Evolutionary conservation across 1,140 invertebrate genomes (phyloP).

Genomic region (Planococcus citri): DNA sequence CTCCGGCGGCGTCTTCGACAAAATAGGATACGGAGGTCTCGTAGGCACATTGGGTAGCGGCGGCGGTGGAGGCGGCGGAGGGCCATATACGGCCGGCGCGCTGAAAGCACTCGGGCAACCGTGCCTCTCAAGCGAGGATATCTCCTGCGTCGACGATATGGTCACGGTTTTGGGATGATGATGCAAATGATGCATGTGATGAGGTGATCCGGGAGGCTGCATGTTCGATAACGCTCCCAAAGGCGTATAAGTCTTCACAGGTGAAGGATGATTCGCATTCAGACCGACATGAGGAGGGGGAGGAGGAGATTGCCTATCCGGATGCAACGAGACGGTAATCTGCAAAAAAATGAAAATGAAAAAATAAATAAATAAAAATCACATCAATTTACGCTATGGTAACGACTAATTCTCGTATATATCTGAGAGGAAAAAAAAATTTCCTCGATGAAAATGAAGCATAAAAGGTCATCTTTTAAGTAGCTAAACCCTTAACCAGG

Average conservation of each 20-base stretch:
- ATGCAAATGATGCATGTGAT: conserved; percentile 25
- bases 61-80: conserved; percentile 30
- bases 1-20: conserved; percentile 19
- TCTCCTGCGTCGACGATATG: conserved; percentile 26
- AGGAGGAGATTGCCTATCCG: neutral
- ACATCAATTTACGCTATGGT: no score
- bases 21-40: conserved; percentile 17
- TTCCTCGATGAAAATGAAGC: no score
- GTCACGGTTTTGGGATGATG: conserved; percentile 23
- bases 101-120: conserved; percentile 30
- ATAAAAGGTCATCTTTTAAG: no score
- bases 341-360: neutral
- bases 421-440: no score
- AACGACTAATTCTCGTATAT: no score
- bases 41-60: neutral
- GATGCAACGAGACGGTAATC: neutral
- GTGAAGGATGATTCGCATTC: conserved; percentile 17
- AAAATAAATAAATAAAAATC: no score
- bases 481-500: no score
- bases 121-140: conserved; percentile 29
- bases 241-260: conserved; percentile 55
- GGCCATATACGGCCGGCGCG: conserved; percentile 25
- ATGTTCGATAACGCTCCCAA: conserved; percentile 72
- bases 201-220: conserved; percentile 53
- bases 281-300: neutral